Base-by-base conservation (phyloP, 1,140 invertebrate species). In the Sminthurides bifidus region DNA sequence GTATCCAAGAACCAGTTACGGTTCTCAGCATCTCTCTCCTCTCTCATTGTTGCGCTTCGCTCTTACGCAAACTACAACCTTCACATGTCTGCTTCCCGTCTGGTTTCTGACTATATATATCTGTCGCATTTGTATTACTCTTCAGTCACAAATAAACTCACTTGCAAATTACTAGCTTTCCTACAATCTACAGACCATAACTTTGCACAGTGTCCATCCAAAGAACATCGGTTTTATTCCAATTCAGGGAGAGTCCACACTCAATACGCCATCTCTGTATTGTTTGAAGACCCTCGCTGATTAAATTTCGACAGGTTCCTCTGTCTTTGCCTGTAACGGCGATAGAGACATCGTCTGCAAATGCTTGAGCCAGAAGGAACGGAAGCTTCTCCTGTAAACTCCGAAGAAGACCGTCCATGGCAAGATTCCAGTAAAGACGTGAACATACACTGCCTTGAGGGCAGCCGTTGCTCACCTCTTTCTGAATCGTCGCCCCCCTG, bases 381-480 rank as follows among this genome's bases (percentile, higher is more conserved):
- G 52, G 35, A 2, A 26, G 3, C 35, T 23, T 31, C n/a, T 37
- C 19, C 29, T 21, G 19, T n/a, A 58, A 8, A 17, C 21, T 40
- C 2, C 4, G 15, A 12, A 59, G 33, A 10, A 59, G 33, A 2
- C 40, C 45, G 24, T 59, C 44, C 10, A 59, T 15, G 12, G 43
- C 31, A 5, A 53, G n/a, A 35, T 54, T 54, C 57, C 57, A 54
- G 2, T 54, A 21, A 2, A 59, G 37, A 8, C 50, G 52, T 6
- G 57, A 59, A 8, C 54, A 26, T 6, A 59, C 57, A 2, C 57
- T 52, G 12, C 57, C 57, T 50, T 59, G 57, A 30, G 57, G 57
- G 27, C 45, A 50, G 10, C 57, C 57, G 15, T 35, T 12, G 3
- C 30, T n/a, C 3, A 54, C 51, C 12, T 1, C 8, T 19, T 29